These are phyloP conservation scores for Melikaiella ostensackeni DNA, from an alignment of 2,888 invertebrate species.

Conservation along the genomic window DNA sequence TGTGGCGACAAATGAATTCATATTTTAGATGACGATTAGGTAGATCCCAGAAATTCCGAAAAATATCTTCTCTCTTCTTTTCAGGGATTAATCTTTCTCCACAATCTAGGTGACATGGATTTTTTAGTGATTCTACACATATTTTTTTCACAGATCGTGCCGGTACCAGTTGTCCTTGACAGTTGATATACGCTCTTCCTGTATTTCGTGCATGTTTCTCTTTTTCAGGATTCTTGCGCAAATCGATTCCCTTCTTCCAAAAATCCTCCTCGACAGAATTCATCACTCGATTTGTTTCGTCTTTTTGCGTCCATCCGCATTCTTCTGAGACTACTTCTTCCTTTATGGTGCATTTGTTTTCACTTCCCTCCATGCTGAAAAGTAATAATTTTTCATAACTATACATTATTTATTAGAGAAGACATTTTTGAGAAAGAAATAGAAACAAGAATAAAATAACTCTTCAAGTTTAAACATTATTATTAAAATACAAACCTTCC, in stretches of 20 bases:
- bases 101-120: background rate
- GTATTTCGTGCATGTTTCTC: background rate
- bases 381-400: too few species aligned
- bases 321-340: too few species aligned
- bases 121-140: background rate
- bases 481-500: too few species aligned
- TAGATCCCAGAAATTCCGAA: background rate
- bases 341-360: too few species aligned
- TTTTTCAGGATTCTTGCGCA: background rate
- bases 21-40: background rate
- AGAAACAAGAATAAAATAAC: too few species aligned
- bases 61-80: background rate
- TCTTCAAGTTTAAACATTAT: too few species aligned
- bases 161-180: background rate
- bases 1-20: background rate
- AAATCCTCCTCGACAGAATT: too few species aligned
- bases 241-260: background rate
- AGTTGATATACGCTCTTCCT: background rate
- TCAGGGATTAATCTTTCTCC: background rate
- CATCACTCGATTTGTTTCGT: too few species aligned
- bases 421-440: too few species aligned
- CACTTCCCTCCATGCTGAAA: too few species aligned
- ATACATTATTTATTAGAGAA: too few species aligned
- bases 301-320: too few species aligned
- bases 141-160: background rate